Evolutionary conservation across 1,140 invertebrate species (phyloP).

Genomic region (Bombus turneri): DNA sequence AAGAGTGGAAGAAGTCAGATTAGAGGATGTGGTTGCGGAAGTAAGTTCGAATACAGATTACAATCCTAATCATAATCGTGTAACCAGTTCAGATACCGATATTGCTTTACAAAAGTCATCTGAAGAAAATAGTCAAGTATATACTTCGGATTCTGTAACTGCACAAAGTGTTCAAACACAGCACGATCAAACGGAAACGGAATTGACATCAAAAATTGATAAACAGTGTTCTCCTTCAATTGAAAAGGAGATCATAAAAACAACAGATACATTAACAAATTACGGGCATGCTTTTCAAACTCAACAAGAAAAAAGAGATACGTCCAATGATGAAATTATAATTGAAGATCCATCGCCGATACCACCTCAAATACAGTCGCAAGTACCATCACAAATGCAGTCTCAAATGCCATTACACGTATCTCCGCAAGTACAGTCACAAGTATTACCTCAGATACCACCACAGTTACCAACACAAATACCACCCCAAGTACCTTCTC

Average conservation of each 20-base stretch:
- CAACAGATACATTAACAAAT: slow-evolving; percentile 51
- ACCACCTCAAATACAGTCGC: slow-evolving; percentile 10
- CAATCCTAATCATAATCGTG: slow-evolving; percentile 72
- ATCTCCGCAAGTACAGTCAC: background rate
- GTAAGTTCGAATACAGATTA: slow-evolving; percentile 76
- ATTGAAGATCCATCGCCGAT: slow-evolving; percentile 66
- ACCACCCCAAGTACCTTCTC: slow-evolving; percentile 55
- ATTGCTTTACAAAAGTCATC: slow-evolving; percentile 63
- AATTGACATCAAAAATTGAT: slow-evolving; percentile 58
- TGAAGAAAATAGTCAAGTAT: slow-evolving; percentile 67
- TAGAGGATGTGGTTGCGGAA: slow-evolving; percentile 80
- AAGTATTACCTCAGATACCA: slow-evolving; percentile 10
- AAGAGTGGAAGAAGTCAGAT: slow-evolving; percentile 78
- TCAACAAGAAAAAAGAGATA: slow-evolving; percentile 63
- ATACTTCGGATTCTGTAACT: slow-evolving; percentile 55
- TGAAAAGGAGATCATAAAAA: slow-evolving; percentile 56
- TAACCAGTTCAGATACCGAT: slow-evolving; percentile 69
- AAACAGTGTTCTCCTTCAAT: slow-evolving; percentile 53
- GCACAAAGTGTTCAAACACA: slow-evolving; percentile 62
- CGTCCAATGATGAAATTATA: slow-evolving; percentile 68
- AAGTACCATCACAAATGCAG: slow-evolving; percentile 40
- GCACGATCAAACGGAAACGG: slow-evolving; percentile 60
- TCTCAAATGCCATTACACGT: slow-evolving; percentile 17
- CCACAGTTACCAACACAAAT: slow-evolving; percentile 38
- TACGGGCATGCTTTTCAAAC: slow-evolving; percentile 58